A percentile compares a stretch with the other conserved stretches of the same genome.
Evolutionary conservation across 2,888 invertebrate genomes (phyloP).

Genomic region (Phasia obesa): DNA sequence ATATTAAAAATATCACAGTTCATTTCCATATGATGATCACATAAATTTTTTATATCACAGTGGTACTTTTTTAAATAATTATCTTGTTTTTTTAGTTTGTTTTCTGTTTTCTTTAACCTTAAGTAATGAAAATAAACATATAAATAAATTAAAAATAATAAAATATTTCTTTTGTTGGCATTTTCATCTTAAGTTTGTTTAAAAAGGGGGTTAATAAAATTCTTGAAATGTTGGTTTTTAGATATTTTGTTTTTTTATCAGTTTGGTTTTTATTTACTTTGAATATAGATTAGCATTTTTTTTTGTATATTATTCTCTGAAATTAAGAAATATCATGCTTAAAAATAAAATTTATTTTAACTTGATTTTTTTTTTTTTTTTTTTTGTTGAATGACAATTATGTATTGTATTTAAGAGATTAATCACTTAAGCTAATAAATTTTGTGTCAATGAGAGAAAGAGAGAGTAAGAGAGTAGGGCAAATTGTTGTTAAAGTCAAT

Average conservation of each 20-base stretch:
- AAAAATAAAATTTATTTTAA: conserved; percentile 37
- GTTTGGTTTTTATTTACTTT: conserved; percentile 60
- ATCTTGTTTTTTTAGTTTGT: conserved; percentile 6
- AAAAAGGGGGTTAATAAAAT: conserved; percentile 61
- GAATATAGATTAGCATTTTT: conserved; percentile 43
- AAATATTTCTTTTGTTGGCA: conserved; percentile 29
- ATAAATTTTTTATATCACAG: conserved; percentile 49
- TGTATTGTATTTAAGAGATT: conserved; percentile 22
- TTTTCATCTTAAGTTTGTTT: conserved; percentile 15
- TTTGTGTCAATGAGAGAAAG: conserved; percentile 23
- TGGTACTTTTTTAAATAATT: conserved; percentile 4
- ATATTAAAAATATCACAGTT: conserved; percentile 61
- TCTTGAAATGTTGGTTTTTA: conserved; percentile 54
- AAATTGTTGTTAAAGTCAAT: conserved; percentile 35
- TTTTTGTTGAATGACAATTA: conserved; percentile 45
- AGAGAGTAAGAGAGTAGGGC: not conserved
- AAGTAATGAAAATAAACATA: conserved; percentile 39
- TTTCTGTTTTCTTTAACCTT: conserved; percentile 15
- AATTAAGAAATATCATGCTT: conserved; percentile 67
- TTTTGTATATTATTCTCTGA: conserved; percentile 49
- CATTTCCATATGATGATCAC: conserved; percentile 39
- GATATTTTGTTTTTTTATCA: conserved; percentile 37
- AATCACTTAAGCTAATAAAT: conserved; percentile 49
- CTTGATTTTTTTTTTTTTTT: conserved; percentile 24
- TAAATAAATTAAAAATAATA: conserved; percentile 46